Evolutionary conservation across 2,797 vertebrate species (phyloP).

Genomic region (Arnoldichthys spilopterus): DNA sequence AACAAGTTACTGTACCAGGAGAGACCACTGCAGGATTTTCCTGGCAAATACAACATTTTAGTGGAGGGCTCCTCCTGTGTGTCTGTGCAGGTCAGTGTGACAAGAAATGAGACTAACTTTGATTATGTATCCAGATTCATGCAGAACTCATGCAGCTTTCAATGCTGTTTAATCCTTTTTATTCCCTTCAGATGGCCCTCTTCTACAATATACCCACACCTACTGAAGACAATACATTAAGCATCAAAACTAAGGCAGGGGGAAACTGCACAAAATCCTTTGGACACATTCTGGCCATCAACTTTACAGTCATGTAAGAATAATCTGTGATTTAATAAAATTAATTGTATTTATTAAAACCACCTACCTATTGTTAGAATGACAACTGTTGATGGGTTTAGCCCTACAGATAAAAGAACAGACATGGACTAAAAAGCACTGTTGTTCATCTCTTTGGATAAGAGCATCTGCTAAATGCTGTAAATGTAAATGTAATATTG

Average conservation of each 20-base stretch:
- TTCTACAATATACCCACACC: conserved; percentile 75
- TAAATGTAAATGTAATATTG: too few species aligned
- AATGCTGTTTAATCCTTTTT: too few species aligned
- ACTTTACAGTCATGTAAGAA: conserved; percentile 46
- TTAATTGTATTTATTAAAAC: neutral
- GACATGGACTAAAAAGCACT: too few species aligned
- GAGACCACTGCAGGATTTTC: conserved; percentile 63
- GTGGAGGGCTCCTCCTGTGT: conserved; percentile 78
- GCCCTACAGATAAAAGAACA: too few species aligned
- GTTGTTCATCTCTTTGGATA: too few species aligned
- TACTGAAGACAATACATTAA: conserved; percentile 41
- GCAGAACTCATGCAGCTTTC: neutral
- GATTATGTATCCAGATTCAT: too few species aligned
- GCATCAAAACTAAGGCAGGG: conserved; percentile 39
- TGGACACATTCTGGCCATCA: conserved; percentile 18
- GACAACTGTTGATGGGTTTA: too few species aligned
- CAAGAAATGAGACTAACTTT: too few species aligned
- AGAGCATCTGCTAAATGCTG: too few species aligned
- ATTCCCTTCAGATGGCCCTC: conserved; percentile 64
- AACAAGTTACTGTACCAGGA: conserved; percentile 85
- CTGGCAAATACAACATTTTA: conserved; percentile 70
- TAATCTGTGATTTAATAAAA: neutral
- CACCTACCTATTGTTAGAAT: neutral
- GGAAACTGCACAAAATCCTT: conserved; percentile 37
- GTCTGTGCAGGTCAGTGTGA: conserved; percentile 78